Conservation (phyloP, 2,888 invertebrate species). For the Dryobotodes eremita region DNA sequence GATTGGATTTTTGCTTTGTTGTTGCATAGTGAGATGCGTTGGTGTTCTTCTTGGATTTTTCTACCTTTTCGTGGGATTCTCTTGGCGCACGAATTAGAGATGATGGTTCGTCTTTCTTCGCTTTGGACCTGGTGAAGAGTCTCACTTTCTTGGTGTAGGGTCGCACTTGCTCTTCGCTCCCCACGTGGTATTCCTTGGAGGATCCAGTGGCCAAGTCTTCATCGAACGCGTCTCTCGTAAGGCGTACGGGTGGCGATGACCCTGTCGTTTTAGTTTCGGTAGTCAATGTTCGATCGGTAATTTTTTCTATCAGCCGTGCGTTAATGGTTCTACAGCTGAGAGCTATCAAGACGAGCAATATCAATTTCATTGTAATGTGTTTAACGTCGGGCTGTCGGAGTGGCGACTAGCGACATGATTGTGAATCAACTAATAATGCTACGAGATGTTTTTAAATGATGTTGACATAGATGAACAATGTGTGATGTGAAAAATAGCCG, state of each 20-base stretch:
- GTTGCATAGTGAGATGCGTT: constrained; percentile 11
- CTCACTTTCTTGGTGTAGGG: constrained; percentile 63
- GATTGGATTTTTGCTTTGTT: constrained; percentile 60
- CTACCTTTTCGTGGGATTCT: constrained; percentile 63
- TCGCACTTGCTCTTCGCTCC: constrained; percentile 66
- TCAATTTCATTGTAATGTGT: constrained; percentile 73
- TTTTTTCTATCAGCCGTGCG: constrained; percentile 74
- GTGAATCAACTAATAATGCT: constrained; percentile 77
- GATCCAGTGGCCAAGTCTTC: constrained; percentile 66
- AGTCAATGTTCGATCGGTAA: constrained; percentile 68
- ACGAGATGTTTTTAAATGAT: constrained; percentile 78
- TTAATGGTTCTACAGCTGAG: constrained; percentile 62
- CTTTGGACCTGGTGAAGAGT: constrained; percentile 52
- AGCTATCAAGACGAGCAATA: constrained; percentile 67
- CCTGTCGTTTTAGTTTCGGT: constrained; percentile 68
- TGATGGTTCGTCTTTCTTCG: constrained; percentile 9
- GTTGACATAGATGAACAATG: constrained; percentile 75
- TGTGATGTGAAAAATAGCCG: constrained; percentile 70
- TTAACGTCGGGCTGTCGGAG: constrained; percentile 64
- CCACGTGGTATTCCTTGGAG: constrained; percentile 69
- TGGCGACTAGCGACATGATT: constrained; percentile 74
- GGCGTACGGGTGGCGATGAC: constrained; percentile 67
- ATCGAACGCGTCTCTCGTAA: constrained; percentile 69
- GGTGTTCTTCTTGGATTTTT: constrained; percentile 43
- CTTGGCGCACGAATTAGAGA: constrained; percentile 56